Percentiles rank a stretch among this genome's conserved stretches.
Conservation (phyloP, 2,113 vertebrate genomes). For the Clupea harengus region DNA sequence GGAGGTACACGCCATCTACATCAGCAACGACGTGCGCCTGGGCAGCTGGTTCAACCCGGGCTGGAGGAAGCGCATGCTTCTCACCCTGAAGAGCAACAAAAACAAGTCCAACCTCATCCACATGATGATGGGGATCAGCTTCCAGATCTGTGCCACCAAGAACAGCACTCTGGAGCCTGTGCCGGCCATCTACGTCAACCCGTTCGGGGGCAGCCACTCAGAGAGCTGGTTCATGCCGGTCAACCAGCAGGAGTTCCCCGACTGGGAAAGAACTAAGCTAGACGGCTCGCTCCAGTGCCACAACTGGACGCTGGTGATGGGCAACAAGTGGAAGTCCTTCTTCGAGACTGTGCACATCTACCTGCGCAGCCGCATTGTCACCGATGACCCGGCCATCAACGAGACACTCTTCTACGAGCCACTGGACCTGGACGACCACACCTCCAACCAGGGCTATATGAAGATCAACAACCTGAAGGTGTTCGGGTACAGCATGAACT, state of each 20-base stretch:
- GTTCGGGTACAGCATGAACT: conserved; percentile 99
- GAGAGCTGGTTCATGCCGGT: conserved; percentile 97
- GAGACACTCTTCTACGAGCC: conserved; percentile 90
- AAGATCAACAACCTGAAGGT: conserved; percentile 98
- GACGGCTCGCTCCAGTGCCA: conserved; percentile 85
- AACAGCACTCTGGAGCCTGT: conserved; percentile 96
- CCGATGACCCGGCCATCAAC: conserved; percentile 72
- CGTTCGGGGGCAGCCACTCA: conserved; percentile 96
- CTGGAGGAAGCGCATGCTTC: conserved; percentile 93
- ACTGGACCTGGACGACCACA: conserved; percentile 82
- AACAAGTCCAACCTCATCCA: conserved; percentile 96
- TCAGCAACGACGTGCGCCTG: conserved; percentile 97
- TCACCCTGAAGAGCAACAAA: conserved; percentile 97
- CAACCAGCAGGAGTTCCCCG: conserved; percentile 86
- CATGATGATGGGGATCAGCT: conserved; percentile 91
- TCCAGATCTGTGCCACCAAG: conserved; percentile 95
- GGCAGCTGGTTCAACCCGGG: conserved; percentile 98
- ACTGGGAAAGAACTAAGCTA: conserved; percentile 91
- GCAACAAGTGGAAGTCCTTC: conserved; percentile 98
- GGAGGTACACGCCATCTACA: conserved; percentile 95
- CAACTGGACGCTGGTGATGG: conserved; percentile 93
- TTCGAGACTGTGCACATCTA: conserved; percentile 98
- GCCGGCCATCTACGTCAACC: conserved; percentile 91
- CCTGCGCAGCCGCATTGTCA: conserved; percentile 86
- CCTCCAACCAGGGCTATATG: conserved; percentile 93